Evolutionary conservation across 2,888 invertebrate genomes (phyloP), one percentile per base, ranked within the genome.

Genomic region (Steromphala cineraria): DNA sequence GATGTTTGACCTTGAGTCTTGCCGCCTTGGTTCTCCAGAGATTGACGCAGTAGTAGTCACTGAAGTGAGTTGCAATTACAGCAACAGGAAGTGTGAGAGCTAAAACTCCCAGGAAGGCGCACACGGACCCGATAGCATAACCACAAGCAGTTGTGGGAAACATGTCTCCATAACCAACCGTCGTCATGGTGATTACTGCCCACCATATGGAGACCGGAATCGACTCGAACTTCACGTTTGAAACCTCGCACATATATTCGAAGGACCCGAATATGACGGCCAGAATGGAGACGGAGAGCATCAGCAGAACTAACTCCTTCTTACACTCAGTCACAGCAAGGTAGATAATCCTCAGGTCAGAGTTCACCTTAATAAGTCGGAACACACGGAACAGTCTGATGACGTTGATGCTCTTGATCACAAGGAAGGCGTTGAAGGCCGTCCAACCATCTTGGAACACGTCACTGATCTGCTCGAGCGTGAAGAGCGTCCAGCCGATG

Each of bases 141-240:
- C 77, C 77, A 15, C 36, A 24, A 4, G 56, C 2, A 24, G 55
- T 31, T 21, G 21, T 40, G 2, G 77, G 77, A 17, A 21, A 77
- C 56, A 77, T 77, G 40, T 77, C 77, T 55, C 77, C 77, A 55
- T 77, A 77, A 4, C 77, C 77, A 8, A 77, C 77, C 15, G 77
- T 77, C 55, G 77, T 77, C 77, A 77, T 77, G 40, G 77, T 77
- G 8, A 77, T 21, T 31, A 77, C n/a, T 13, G 77, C 77, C 77
- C 77, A 77, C 77, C 77, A 77, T 56, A 77, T 77, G 24, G 77
- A 53, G 8, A 55, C 31, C n/a, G 77, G 77, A 8, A 77, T 77
- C 7, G 77, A 77, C 15, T 31, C n/a, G 52, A 77, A 77, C 36
- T 36, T 40, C 15, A 15, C 13, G 36, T 77, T 77, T 36, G 31